phyloP scores from a whole-genome alignment of 2,797 vertebrate genomes.

The Sandelia bainsii region DNA sequence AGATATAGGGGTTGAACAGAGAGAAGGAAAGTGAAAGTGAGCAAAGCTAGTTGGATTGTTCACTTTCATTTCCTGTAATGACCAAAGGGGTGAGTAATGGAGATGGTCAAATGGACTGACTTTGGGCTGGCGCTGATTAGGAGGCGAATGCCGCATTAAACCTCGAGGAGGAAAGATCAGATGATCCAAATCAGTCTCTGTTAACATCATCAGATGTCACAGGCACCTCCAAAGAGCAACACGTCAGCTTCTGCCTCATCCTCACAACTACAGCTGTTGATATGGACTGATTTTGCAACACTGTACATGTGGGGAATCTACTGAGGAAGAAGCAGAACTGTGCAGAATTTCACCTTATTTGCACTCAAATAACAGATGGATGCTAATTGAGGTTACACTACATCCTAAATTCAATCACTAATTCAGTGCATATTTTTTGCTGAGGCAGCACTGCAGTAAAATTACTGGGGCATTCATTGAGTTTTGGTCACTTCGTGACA shows the following conservation, averaged over 20 bases:
- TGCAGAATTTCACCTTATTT: not conserved
- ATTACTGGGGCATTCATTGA: not conserved
- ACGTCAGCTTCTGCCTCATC: not conserved
- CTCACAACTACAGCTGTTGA: not conserved
- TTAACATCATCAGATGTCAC: slow-evolving; percentile 1
- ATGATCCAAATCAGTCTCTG: slow-evolving; percentile 2
- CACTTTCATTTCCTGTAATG: slow-evolving; percentile 70
- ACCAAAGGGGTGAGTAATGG: slow-evolving; percentile 43
- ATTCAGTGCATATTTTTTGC: not conserved
- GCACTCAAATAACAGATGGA: not conserved
- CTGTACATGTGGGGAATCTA: not conserved
- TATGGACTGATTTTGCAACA: not conserved
- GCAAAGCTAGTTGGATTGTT: slow-evolving; percentile 59
- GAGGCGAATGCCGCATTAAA: slow-evolving; percentile 33
- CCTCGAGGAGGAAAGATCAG: slow-evolving; percentile 34
- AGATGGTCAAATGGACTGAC: slow-evolving; percentile 56
- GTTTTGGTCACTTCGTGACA: not conserved
- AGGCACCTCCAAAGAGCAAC: not conserved
- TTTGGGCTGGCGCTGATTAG: slow-evolving; percentile 44
- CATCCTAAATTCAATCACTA: not conserved
- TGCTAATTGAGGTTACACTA: not conserved
- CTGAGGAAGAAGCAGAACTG: not conserved
- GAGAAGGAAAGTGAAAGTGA: slow-evolving; percentile 67
- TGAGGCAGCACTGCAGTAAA: not conserved
- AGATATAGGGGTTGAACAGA: slow-evolving; percentile 73